Evolutionary conservation across 2,113 vertebrate species (phyloP).

Genomic region (Nannobrachium achirus): DNA sequence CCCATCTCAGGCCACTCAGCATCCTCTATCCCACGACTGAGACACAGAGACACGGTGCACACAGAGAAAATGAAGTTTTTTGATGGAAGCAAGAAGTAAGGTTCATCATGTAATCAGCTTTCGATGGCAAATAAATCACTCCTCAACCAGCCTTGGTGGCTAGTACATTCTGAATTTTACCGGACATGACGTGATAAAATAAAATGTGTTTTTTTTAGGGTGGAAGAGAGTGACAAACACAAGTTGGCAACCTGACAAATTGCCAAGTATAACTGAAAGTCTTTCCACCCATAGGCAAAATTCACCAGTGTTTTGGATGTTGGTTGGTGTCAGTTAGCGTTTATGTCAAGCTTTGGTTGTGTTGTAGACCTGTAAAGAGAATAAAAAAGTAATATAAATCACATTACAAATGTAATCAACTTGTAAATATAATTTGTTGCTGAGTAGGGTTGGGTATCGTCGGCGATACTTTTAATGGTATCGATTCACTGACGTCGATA

Average conservation of each 20-base stretch:
- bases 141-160: neutral
- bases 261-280: neutral
- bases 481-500: too few species aligned
- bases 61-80: constrained; percentile 83
- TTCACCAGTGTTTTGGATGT: neutral
- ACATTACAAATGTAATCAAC: constrained; percentile 25
- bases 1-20: constrained; percentile 69
- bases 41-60: constrained; percentile 76
- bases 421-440: constrained; percentile 5
- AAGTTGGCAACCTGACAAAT: too few species aligned
- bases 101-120: neutral
- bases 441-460: too few species aligned
- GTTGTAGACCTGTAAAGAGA: constrained; percentile 26
- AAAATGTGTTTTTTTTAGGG: too few species aligned
- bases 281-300: neutral
- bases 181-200: neutral
- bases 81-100: constrained; percentile 66
- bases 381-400: constrained; percentile 6
- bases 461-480: too few species aligned
- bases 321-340: neutral
- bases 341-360: constrained; percentile 12
- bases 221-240: too few species aligned
- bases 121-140: neutral
- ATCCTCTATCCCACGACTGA: constrained; percentile 73
- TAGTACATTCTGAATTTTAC: neutral